Conservation (phyloP, 2,113 vertebrate genomes). For the Rissa tridactyla region DNA sequence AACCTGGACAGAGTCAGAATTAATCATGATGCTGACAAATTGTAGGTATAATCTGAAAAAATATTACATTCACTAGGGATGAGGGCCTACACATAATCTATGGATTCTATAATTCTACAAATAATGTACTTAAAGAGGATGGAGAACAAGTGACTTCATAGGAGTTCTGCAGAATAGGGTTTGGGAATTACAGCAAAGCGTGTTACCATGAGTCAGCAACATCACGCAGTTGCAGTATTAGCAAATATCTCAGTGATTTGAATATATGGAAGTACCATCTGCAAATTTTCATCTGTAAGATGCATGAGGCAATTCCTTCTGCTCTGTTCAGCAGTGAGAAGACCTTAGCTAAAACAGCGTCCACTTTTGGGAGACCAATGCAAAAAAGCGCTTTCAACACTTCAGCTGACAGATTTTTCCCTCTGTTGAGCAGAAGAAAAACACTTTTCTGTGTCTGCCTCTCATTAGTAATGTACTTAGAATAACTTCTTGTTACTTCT, state of each 20-base stretch:
- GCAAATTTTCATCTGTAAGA: neutral
- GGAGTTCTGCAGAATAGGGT: neutral
- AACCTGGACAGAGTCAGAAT: neutral
- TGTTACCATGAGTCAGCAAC: neutral
- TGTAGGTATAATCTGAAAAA: neutral
- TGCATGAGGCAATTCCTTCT: neutral
- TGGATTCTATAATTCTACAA: neutral
- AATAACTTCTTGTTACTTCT: slow-evolving; percentile 51
- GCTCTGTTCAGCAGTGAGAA: neutral
- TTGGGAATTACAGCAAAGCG: neutral
- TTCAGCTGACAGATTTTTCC: neutral
- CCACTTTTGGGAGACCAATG: neutral
- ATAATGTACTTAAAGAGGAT: neutral
- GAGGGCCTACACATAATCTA: neutral
- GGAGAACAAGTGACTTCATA: neutral
- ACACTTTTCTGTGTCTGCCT: neutral
- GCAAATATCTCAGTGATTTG: neutral
- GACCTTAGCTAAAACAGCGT: neutral
- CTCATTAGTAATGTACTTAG: slow-evolving; percentile 1
- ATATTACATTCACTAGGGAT: neutral
- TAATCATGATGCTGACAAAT: neutral
- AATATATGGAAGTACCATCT: neutral
- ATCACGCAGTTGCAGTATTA: neutral
- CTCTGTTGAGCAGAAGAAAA: slow-evolving; percentile 1
- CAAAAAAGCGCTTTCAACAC: neutral